Percentiles rank a stretch among this genome's conserved stretches.
phyloP scores from a whole-genome alignment of 2,113 vertebrate species.

The Rhizomys pruinosus region DNA sequence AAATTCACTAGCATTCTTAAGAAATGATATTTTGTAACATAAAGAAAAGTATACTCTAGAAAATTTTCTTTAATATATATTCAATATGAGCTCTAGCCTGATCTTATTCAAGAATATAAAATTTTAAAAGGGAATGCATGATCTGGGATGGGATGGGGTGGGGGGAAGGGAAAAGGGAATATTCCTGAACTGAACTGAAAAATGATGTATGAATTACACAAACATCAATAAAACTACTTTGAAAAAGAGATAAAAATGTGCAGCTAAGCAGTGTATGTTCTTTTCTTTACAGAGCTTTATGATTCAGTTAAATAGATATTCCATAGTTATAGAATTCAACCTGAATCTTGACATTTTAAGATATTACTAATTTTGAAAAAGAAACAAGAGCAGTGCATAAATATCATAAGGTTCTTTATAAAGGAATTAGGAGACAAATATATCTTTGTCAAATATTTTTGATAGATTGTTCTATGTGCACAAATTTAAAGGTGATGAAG shows the following conservation, averaged over 20 bases:
- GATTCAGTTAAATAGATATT: background rate
- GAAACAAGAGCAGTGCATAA: background rate
- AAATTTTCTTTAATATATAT: conserved; percentile 28
- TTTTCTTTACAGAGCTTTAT: background rate
- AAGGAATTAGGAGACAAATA: background rate
- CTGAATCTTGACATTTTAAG: background rate
- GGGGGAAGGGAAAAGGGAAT: no score
- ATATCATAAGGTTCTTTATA: background rate
- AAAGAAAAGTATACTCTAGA: conserved; percentile 10
- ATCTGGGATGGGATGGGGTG: no score
- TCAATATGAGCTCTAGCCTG: background rate
- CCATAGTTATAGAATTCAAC: background rate
- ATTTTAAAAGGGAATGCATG: no score
- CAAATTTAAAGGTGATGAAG: conserved; percentile 28
- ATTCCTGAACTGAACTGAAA: no score
- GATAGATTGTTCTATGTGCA: background rate
- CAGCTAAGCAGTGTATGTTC: background rate
- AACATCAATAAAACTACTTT: no score
- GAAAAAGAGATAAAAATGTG: background rate
- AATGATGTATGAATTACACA: no score
- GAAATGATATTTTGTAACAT: conserved; percentile 11
- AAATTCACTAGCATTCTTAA: conserved; percentile 31
- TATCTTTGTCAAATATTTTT: conserved; percentile 12
- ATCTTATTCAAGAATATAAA: background rate
- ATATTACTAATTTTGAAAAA: background rate